Percentiles rank a stretch among this genome's conserved stretches.
phyloP scores from a whole-genome alignment of 2,113 vertebrate species.

The Cercocebus atys region DNA sequence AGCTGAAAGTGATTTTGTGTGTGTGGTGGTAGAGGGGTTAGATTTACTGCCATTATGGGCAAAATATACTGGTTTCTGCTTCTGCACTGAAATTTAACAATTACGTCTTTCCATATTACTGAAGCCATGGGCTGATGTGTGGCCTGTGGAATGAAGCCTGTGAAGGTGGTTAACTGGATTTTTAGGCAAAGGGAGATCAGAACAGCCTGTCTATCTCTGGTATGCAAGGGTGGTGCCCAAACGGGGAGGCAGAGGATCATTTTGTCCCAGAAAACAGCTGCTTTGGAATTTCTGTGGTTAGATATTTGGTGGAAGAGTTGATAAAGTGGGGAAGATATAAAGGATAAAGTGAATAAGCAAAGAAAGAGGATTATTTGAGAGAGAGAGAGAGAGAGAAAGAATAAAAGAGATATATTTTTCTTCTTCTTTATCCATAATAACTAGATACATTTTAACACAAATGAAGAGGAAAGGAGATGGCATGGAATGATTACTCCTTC shows the following conservation, averaged over 20 bases:
- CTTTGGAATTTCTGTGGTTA: slow-evolving; percentile 69
- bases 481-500: neutral
- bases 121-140: slow-evolving; percentile 20
- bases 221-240: slow-evolving; percentile 56
- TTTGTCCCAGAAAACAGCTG: slow-evolving; percentile 53
- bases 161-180: slow-evolving; percentile 47
- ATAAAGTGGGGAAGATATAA: slow-evolving; percentile 13
- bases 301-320: neutral
- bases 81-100: slow-evolving; percentile 53
- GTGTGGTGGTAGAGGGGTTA: neutral
- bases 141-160: slow-evolving; percentile 13
- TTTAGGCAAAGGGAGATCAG: neutral
- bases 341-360: neutral
- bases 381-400: neutral
- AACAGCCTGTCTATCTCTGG: slow-evolving; percentile 67
- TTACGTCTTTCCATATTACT: slow-evolving; percentile 50
- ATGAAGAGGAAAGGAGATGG: neutral
- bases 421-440: neutral
- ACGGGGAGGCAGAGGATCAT: slow-evolving; percentile 19
- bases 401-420: neutral
- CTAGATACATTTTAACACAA: neutral
- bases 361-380: neutral
- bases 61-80: slow-evolving; percentile 54
- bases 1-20: slow-evolving; percentile 66
- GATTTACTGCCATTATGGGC: slow-evolving; percentile 33